These are phyloP conservation scores for Selene dorsalis DNA, from an alignment of 2,797 vertebrate species.

Conservation along the genomic window DNA sequence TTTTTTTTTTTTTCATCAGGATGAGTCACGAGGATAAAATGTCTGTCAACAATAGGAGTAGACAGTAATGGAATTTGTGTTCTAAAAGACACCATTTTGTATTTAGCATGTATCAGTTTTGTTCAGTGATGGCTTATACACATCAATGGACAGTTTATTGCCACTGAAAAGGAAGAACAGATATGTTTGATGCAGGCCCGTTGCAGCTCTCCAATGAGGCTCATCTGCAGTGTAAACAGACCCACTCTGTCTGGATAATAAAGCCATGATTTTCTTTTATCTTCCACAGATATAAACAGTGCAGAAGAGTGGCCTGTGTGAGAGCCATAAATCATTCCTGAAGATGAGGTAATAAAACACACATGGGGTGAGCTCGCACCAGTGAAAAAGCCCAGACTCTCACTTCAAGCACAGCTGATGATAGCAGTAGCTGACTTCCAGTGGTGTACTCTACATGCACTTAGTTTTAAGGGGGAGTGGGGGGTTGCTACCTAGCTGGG, in stretches of 20 bases:
- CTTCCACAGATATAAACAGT: slow-evolving; percentile 75
- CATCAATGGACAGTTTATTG: slow-evolving; percentile 42
- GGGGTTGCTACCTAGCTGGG: slow-evolving; percentile 19
- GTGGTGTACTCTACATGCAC: slow-evolving; percentile 26
- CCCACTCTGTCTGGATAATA: slow-evolving; percentile 67
- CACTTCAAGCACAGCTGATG: slow-evolving; percentile 61
- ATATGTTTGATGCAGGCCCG: slow-evolving; percentile 52
- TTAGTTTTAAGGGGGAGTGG: slow-evolving; percentile 9
- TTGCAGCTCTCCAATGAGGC: slow-evolving; percentile 51
- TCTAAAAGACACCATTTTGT: slow-evolving; percentile 39
- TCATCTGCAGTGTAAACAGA: slow-evolving; percentile 69
- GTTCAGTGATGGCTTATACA: slow-evolving; percentile 36
- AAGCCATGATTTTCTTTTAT: slow-evolving; percentile 80
- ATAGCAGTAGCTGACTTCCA: slow-evolving; percentile 54
- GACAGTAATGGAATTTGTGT: slow-evolving; percentile 34
- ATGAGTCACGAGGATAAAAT: slow-evolving; percentile 35
- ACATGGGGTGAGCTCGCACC: slow-evolving; percentile 51
- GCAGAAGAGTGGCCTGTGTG: slow-evolving; percentile 65
- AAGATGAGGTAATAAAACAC: slow-evolving; percentile 79
- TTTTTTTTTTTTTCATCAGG: slow-evolving; percentile 1
- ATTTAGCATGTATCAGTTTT: slow-evolving; percentile 13
- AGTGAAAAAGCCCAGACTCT: slow-evolving; percentile 49
- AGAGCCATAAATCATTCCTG: slow-evolving; percentile 72
- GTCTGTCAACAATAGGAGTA: slow-evolving; percentile 28
- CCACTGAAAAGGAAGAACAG: slow-evolving; percentile 58